Evolutionary conservation across 2,113 vertebrate genomes (phyloP).

Genomic region (Neomonachus schauinslandi): DNA sequence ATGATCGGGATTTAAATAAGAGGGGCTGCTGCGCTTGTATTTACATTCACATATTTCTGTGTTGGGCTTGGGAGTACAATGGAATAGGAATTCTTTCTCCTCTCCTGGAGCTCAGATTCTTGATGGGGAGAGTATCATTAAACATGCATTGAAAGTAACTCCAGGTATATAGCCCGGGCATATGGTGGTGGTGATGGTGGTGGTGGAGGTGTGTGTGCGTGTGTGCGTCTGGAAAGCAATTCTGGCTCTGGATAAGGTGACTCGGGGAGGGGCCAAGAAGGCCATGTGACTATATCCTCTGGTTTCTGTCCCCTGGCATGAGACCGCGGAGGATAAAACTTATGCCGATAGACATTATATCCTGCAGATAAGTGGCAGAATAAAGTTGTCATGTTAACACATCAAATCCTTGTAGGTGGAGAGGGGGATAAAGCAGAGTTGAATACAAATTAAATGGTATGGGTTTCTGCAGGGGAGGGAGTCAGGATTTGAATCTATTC

Average conservation of each 20-base stretch:
- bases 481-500: neutral
- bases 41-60: neutral
- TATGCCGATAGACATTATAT: rapidly evolving
- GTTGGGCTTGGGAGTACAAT: neutral
- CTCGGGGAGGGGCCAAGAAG: neutral
- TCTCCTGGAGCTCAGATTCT: neutral
- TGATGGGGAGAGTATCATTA: neutral
- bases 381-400: neutral
- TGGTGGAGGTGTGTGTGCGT: too few species aligned
- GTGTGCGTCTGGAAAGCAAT: neutral
- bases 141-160: neutral
- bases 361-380: neutral
- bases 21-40: neutral
- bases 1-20: neutral
- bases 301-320: neutral
- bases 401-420: neutral
- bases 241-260: neutral
- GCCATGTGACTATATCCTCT: neutral
- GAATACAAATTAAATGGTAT: neutral
- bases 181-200: neutral
- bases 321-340: neutral
- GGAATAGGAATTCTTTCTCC: neutral
- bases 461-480: neutral
- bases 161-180: neutral
- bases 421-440: neutral